These are phyloP conservation scores for Diceros bicornis DNA, from an alignment of 2,797 vertebrate genomes.

Conservation along the genomic window DNA sequence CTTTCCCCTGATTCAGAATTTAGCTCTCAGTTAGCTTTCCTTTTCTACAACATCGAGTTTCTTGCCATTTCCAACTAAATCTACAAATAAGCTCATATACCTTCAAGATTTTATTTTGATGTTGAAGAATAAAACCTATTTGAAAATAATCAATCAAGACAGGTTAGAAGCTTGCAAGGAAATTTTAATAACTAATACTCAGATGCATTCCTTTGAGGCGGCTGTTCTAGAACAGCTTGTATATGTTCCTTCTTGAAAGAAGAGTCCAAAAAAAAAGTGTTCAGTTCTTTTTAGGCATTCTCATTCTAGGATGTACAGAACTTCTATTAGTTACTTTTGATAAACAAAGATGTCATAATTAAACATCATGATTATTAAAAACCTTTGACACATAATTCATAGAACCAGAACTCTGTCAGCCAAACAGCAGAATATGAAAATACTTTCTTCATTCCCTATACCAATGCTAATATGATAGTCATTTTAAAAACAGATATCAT, in stretches of 20 bases:
- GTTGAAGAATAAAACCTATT: slow-evolving; percentile 3
- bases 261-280: not conserved
- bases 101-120: not conserved
- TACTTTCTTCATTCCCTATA: not conserved
- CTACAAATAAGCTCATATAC: not conserved
- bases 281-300: not conserved
- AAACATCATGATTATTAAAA: not conserved
- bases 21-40: not conserved
- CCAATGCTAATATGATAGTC: not conserved
- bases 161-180: not conserved
- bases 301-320: not conserved
- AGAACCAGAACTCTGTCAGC: not conserved
- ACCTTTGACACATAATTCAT: not conserved
- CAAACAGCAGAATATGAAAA: not conserved
- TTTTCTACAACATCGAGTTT: not conserved
- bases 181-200: not conserved
- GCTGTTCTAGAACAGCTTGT: not conserved
- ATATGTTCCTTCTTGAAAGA: not conserved
- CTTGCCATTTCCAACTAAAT: not conserved
- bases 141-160: not conserved
- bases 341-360: not conserved
- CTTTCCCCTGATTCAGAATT: not conserved
- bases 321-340: not conserved
- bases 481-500: not conserved
- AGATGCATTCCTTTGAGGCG: not conserved